A percentile compares a stretch with the other conserved stretches of the same genome.
Conservation (phyloP, 2,888 invertebrate species). For the Calameuta idolon region DNA sequence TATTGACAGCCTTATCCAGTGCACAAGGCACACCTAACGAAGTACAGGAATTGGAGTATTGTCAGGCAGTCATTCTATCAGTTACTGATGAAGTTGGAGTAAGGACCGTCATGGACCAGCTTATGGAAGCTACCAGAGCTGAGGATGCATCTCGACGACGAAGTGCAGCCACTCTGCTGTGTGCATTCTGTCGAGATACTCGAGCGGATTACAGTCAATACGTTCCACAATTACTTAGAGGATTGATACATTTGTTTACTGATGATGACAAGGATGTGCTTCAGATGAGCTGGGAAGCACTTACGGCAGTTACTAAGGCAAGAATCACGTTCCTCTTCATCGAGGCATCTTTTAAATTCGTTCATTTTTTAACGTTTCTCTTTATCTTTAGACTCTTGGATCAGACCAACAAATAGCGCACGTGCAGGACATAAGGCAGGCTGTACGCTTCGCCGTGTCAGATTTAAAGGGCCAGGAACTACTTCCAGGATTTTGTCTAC, state of each 20-base stretch:
- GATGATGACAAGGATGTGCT: slow-evolving; percentile 85
- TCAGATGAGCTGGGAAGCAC: slow-evolving; percentile 91
- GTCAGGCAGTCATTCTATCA: slow-evolving; percentile 92
- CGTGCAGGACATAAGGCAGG: slow-evolving; percentile 91
- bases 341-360: not conserved
- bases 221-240: slow-evolving; percentile 88
- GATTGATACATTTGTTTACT: slow-evolving; percentile 86
- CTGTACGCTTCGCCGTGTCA: slow-evolving; percentile 89
- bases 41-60: slow-evolving; percentile 86
- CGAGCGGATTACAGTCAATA: slow-evolving; percentile 89
- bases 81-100: slow-evolving; percentile 90
- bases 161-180: slow-evolving; percentile 88
- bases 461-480: slow-evolving; percentile 84
- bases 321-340: slow-evolving; percentile 10
- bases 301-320: slow-evolving; percentile 88
- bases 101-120: slow-evolving; percentile 86
- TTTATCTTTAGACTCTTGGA: slow-evolving; percentile 75
- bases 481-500: slow-evolving; percentile 92
- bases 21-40: slow-evolving; percentile 77
- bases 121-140: slow-evolving; percentile 81
- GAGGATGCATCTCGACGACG: slow-evolving; percentile 76
- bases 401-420: slow-evolving; percentile 86
- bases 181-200: slow-evolving; percentile 90
- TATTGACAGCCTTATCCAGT: slow-evolving; percentile 80
- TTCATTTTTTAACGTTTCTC: slow-evolving; percentile 8